phyloP scores from a whole-genome alignment of 2,113 vertebrate genomes.

The Atlantisia rogersi region DNA sequence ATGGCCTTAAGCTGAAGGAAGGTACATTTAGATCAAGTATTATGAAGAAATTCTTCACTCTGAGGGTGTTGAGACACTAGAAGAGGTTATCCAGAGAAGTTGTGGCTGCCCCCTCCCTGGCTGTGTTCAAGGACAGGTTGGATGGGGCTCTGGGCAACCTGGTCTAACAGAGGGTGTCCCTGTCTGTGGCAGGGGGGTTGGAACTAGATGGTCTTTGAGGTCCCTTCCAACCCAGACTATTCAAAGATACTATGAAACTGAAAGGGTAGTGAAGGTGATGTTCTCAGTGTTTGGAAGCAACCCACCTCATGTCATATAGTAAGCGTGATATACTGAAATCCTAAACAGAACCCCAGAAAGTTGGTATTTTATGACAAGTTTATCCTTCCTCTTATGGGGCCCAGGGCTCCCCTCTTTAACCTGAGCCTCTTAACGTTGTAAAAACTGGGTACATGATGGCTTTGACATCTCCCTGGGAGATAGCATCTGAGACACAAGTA shows the following conservation, averaged over 20 bases:
- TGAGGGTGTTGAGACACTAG: no score
- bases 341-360: neutral
- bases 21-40: no score
- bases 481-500: neutral
- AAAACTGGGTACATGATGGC: neutral
- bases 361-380: neutral
- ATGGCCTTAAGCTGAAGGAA: no score
- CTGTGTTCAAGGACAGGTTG: no score
- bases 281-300: neutral
- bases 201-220: no score
- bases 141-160: no score
- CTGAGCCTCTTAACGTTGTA: neutral
- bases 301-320: neutral
- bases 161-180: no score
- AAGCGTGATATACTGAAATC: neutral
- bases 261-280: neutral
- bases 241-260: neutral
- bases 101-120: no score
- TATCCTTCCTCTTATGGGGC: neutral
- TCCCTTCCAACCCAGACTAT: no score
- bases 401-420: neutral
- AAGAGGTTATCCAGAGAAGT: no score
- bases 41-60: no score
- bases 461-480: constrained; percentile 8
- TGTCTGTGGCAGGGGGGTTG: no score